Conservation (phyloP, 2,113 vertebrate genomes). For the Erythrolamprus reginae region DNA sequence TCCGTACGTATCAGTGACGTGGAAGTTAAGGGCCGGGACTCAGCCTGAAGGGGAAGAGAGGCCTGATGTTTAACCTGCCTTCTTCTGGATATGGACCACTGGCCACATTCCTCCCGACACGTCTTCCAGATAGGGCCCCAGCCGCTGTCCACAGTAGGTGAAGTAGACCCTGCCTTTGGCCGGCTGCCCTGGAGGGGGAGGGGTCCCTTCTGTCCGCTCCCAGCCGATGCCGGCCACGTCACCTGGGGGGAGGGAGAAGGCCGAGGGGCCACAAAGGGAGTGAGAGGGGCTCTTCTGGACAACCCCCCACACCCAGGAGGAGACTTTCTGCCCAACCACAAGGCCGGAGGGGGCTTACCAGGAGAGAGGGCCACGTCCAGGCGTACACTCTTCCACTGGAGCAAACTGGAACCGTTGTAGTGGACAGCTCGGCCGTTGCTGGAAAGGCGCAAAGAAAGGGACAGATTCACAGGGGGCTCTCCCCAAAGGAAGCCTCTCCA, state of each 20-base stretch:
- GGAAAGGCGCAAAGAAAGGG: constrained; percentile 27
- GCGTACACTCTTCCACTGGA: constrained; percentile 98
- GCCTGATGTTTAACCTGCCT: constrained; percentile 67
- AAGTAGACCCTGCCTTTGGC: constrained; percentile 97
- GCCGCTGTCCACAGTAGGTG: constrained; percentile 91
- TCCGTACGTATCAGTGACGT: not conserved
- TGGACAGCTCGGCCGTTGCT: constrained; percentile 97
- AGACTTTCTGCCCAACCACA: not conserved
- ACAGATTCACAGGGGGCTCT: not conserved
- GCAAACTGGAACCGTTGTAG: constrained; percentile 95
- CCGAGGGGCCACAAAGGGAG: not conserved
- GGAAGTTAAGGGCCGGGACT: not conserved
- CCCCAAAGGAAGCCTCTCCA: not conserved
- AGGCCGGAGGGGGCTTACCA: constrained; percentile 69
- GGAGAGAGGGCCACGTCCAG: constrained; percentile 92
- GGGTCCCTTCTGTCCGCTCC: constrained; percentile 93
- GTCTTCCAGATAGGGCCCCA: constrained; percentile 87
- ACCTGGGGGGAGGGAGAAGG: constrained; percentile 67
- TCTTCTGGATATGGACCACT: constrained; percentile 97
- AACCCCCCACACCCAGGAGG: rapidly evolving
- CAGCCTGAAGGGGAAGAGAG: not conserved
- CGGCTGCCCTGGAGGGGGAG: constrained; percentile 91
- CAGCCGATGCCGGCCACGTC: constrained; percentile 96
- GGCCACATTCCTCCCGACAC: constrained; percentile 99
- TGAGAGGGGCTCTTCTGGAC: not conserved